Evolutionary conservation across 2,797 vertebrate species (phyloP).

Genomic region (Propithecus perrieri): DNA sequence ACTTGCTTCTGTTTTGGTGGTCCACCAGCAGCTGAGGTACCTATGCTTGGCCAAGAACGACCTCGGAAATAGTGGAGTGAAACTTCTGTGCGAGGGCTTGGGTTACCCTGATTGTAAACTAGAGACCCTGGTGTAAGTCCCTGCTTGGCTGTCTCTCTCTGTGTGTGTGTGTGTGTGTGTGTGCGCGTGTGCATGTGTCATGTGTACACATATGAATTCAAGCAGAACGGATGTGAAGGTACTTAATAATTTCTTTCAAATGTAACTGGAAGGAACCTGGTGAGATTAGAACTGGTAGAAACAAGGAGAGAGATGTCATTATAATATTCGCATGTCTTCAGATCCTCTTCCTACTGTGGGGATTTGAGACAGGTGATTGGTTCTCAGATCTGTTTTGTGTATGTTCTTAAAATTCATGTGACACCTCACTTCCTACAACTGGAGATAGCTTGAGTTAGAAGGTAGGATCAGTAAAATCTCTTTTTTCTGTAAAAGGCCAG

Average conservation of each 20-base stretch:
- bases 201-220: no score
- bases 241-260: background rate
- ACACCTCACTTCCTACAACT: fast-evolving
- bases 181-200: fast-evolving
- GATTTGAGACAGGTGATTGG: no score
- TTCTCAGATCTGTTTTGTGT: background rate
- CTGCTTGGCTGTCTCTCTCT: background rate
- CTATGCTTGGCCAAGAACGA: slow-evolving; percentile 79
- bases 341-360: background rate
- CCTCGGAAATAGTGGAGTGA: slow-evolving; percentile 79
- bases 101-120: slow-evolving; percentile 81
- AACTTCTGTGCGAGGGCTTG: slow-evolving; percentile 81
- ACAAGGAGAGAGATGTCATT: background rate
- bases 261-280: background rate
- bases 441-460: background rate
- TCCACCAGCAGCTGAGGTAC: slow-evolving; percentile 74
- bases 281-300: background rate
- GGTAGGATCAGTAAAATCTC: no score
- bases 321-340: background rate
- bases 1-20: slow-evolving; percentile 71
- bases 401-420: background rate
- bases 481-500: background rate
- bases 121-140: slow-evolving; percentile 83
- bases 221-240: background rate
- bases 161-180: background rate